Conservation (phyloP, 2,888 invertebrate species). For the Ypsolopha sequella region DNA sequence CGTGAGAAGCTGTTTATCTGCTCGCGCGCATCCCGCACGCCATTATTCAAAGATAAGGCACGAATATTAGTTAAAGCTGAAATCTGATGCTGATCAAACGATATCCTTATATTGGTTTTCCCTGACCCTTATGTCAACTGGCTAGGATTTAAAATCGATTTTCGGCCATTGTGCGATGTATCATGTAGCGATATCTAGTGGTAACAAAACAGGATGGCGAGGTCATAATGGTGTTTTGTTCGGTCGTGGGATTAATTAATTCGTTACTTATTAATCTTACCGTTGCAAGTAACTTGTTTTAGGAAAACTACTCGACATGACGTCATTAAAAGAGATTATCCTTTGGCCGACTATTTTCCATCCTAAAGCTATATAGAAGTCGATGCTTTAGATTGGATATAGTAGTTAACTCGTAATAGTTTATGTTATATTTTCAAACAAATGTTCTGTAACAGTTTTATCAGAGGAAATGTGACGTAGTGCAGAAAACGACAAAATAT, state of each 20-base stretch:
- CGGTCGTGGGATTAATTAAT: not conserved
- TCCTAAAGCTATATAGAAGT: too few species aligned
- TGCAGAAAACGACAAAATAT: too few species aligned
- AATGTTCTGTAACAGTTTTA: too few species aligned
- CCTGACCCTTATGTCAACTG: not conserved
- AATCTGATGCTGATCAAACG: slow-evolving; percentile 24
- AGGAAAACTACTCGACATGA: too few species aligned
- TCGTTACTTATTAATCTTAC: not conserved
- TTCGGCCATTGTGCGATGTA: not conserved
- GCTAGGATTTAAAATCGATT: too few species aligned
- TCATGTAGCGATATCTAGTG: not conserved
- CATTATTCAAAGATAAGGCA: slow-evolving; percentile 42
- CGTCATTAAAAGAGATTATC: too few species aligned
- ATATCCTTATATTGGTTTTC: not conserved
- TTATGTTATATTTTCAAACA: too few species aligned
- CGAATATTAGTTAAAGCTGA: slow-evolving; percentile 29
- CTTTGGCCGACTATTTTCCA: too few species aligned
- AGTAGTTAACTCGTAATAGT: too few species aligned
- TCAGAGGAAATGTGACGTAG: too few species aligned
- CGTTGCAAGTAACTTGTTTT: too few species aligned
- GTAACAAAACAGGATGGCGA: not conserved
- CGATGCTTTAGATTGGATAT: too few species aligned
- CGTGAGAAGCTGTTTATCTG: slow-evolving; percentile 4
- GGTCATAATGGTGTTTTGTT: not conserved
- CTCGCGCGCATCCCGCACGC: slow-evolving; percentile 29